Conservation (phyloP, 2,888 invertebrate species). For the Tolmerus cingulatus region DNA sequence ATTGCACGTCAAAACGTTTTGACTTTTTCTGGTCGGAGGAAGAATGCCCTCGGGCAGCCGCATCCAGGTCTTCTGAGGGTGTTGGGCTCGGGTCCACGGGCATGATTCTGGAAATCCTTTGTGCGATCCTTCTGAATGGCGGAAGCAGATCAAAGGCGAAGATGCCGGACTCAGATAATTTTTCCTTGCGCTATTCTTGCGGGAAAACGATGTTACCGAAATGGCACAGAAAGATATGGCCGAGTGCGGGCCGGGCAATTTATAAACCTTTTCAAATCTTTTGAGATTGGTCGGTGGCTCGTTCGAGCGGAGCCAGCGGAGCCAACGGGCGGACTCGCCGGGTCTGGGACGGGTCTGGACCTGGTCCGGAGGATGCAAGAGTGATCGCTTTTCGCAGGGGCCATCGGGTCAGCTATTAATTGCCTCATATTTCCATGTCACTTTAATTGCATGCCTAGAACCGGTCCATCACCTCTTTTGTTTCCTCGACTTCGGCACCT, state of each 20-base stretch:
- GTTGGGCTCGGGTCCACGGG: background rate
- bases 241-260: slow-evolving; percentile 6
- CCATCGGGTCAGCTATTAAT: slow-evolving; percentile 17
- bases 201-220: slow-evolving; percentile 18
- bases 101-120: slow-evolving; percentile 18
- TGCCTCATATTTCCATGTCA: slow-evolving; percentile 37
- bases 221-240: background rate
- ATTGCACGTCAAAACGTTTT: slow-evolving; percentile 44
- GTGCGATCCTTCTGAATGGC: slow-evolving; percentile 8
- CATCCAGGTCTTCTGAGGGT: background rate
- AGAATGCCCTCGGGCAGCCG: background rate
- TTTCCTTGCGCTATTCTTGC: slow-evolving; percentile 9
- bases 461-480: slow-evolving; percentile 15
- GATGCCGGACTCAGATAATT: slow-evolving; percentile 20
- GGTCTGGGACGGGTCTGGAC: slow-evolving; percentile 10
- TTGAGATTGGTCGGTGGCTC: slow-evolving; percentile 11
- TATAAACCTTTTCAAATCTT: slow-evolving; percentile 27
- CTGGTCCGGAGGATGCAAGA: background rate
- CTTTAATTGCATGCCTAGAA: slow-evolving; percentile 35
- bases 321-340: background rate
- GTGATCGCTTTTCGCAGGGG: slow-evolving; percentile 29
- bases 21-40: slow-evolving; percentile 33
- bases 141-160: slow-evolving; percentile 23
- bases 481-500: background rate
- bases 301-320: background rate